Evolutionary conservation across 2,113 vertebrate species (phyloP), one percentile per base, ranked within the genome.

Genomic region (Paralichthys olivaceus): DNA sequence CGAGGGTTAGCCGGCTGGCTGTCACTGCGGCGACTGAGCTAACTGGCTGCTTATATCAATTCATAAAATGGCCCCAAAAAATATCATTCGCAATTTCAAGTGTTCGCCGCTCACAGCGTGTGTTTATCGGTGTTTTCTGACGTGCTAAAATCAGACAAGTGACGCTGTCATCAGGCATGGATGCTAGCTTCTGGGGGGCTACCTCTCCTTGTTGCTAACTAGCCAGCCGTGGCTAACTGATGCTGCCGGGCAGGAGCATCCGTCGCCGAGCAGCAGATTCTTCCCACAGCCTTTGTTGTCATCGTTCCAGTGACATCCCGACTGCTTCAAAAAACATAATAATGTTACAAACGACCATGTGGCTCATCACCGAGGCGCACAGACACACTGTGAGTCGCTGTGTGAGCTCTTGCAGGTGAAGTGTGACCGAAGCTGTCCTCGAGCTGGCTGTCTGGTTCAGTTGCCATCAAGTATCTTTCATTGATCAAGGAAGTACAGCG

Each of bases 211-310:
- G 62, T 26, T 49, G 87, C 89, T 89, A 91, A 80, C 84, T 85
- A 90, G 89, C 87, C 59, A 72, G 71, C 32, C 73, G 28, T n/a
- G 84, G 90, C 84, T 92, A 90, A 80, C 77, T 63, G 84, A 86
- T 69, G 82, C 67, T 88, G 72, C 37, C 34, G 54, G 67, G 55
- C 72, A 64, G 55, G 85, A n/a, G 72, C 68, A 81, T 72, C 73
- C 29, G 61, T 51, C 57, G 28, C 12, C 17, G 8, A 49, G 45
- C 17, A 63, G 45, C 69, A 56, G 47, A 56, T 67, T 66, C 15
- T 32, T 14, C 15, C 37, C 15, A 22, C 61, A 69, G 29, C 23
- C 55, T 73, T 69, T 68, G 78, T 71, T 77, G 57, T 29, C 70
- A 59, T 64, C 15, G 26, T 7, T 54, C 26, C 6, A 47, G 29